Base-by-base conservation (phyloP, 64 coral and sea anemone genomes). In the Anthopleura sola region DNA sequence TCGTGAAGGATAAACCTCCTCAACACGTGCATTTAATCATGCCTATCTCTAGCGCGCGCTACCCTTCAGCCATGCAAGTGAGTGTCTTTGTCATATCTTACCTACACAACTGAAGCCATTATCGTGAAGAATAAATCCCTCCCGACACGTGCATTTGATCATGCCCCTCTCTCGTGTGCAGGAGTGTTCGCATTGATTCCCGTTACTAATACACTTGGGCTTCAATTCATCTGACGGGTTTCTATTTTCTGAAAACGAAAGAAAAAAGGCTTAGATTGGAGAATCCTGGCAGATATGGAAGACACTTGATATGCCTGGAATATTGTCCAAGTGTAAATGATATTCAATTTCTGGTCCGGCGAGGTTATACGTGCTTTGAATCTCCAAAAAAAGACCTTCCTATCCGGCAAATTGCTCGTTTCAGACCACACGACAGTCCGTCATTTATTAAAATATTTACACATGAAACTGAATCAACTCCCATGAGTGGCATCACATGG, bases 41-140 rank as follows among this genome's bases (percentile, higher is more conserved):
- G 16, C 8, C 55, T 20, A 3, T 19, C 19, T 66, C 15, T 0
- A 33, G 29, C 4, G n/a, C 66, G 66, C 29, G 1, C 60, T 0
- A 34, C 1, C 24, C 24, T 69, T 14, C 12, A 69, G 28, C 9
- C 6, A 36, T 71, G 23, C 13, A 32, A 71, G 4, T 26, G 50
- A 53, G 16, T 3, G 16, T 34, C 29, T n/a, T 34, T 15, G 0
- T 26, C 8, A 71, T 32, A 17, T 83, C 93, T 80, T 83, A 96
- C 94, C 94, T 83, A 89, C 68, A 75, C 94, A 96, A 58, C 87
- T 96, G 38, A 81, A 96, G 53, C 87, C 90, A 90, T 96, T 92
- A 23, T 85, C 84, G 19, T 92, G 94, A 60, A 90, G 78, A 19
- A 85, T 86, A 23, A 92, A 96, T 1, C 94, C 94, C 50, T 96